Percentiles rank a stretch among this genome's conserved stretches.
Conservation (phyloP, 2,888 invertebrate species). For the Lobophora halterata region DNA sequence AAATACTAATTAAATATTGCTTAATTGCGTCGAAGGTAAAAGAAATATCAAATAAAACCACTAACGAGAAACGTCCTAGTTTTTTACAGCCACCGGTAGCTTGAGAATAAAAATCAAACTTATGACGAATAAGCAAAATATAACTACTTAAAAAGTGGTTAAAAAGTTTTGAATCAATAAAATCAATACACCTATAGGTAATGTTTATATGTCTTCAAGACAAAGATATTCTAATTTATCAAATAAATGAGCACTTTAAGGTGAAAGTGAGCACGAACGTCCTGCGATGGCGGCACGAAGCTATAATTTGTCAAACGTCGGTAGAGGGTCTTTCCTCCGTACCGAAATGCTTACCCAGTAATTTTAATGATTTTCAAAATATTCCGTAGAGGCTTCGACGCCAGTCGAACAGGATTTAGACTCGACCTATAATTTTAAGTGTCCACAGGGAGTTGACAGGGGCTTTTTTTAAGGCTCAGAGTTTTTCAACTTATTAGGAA, state of each 20-base stretch:
- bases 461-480: conserved; percentile 28
- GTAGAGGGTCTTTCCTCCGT: conserved; percentile 32
- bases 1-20: too few species aligned
- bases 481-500: conserved; percentile 27
- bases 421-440: conserved; percentile 30
- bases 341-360: conserved; percentile 21
- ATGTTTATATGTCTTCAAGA: conserved; percentile 9
- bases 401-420: conserved; percentile 26
- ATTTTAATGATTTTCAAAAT: conserved; percentile 25
- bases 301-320: conserved; percentile 47
- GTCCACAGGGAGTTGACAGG: conserved; percentile 28
- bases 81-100: too few species aligned
- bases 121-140: too few species aligned
- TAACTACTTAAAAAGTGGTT: neutral
- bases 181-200: conserved; percentile 22
- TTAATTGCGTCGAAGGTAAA: too few species aligned
- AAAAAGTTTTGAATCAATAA: conserved; percentile 3
- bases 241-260: conserved; percentile 49
- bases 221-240: conserved; percentile 35
- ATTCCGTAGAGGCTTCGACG: conserved; percentile 15
- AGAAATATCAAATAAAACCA: too few species aligned
- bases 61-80: too few species aligned
- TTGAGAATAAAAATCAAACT: too few species aligned
- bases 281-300: conserved; percentile 42
- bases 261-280: conserved; percentile 47